Evolutionary conservation across 2,797 vertebrate species (phyloP).

Genomic region (Aphelocoma californica): DNA sequence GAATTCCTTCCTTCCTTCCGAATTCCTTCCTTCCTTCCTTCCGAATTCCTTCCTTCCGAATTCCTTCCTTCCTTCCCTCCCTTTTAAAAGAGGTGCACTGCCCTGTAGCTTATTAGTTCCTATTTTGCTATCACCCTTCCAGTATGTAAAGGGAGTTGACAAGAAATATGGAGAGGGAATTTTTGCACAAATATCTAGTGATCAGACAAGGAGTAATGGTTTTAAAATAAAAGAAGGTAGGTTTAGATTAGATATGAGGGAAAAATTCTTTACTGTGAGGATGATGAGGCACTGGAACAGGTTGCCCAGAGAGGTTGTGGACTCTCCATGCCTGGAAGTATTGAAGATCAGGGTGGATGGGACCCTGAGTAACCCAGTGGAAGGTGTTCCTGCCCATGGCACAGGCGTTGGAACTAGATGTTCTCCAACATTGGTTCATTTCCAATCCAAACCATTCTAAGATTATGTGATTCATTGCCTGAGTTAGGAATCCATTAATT

Average conservation of each 20-base stretch:
- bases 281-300: neutral
- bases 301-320: neutral
- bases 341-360: neutral
- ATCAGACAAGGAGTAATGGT: neutral
- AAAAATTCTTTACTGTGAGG: neutral
- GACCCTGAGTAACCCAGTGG: neutral
- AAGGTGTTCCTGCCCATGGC: neutral
- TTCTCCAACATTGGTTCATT: neutral
- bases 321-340: neutral
- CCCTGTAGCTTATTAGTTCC: neutral
- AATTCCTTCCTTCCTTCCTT: no score
- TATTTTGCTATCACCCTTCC: neutral
- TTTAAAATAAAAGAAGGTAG: neutral
- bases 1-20: no score
- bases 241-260: neutral
- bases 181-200: neutral
- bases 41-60: no score
- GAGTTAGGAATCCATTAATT: neutral
- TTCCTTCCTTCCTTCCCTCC: no score
- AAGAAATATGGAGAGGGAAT: neutral
- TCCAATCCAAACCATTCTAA: neutral
- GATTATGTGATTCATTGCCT: neutral
- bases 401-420: fast-evolving
- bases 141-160: neutral
- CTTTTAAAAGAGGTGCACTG: neutral